These are phyloP conservation scores for Drosophila quadrilineata DNA, from an alignment of 1,140 invertebrate genomes.

Conservation along the genomic window DNA sequence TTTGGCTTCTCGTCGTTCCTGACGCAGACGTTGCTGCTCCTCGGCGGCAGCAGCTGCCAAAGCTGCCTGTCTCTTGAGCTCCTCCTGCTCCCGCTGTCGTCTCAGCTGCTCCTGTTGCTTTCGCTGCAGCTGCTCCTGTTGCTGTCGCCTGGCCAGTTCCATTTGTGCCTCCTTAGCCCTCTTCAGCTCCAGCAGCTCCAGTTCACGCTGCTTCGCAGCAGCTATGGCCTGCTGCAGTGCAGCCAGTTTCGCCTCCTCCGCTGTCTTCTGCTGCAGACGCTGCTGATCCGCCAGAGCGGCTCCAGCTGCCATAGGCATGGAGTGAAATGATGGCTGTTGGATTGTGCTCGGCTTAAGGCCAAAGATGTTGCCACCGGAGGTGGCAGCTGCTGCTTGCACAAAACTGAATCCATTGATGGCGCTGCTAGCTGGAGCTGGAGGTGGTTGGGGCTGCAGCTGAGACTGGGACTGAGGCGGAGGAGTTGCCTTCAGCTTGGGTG, in stretches of 20 bases:
- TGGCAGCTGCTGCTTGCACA: not conserved
- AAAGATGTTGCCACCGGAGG: constrained; percentile 16
- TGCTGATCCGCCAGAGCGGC: not conserved
- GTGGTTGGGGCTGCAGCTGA: not conserved
- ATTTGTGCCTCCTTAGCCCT: constrained; percentile 24
- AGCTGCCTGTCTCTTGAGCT: not conserved
- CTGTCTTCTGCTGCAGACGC: constrained; percentile 1
- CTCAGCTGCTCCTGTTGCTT: not conserved
- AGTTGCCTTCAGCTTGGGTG: constrained; percentile 28
- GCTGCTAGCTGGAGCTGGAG: not conserved
- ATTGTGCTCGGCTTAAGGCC: not conserved
- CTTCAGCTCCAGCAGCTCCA: constrained; percentile 42
- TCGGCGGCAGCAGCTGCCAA: not conserved
- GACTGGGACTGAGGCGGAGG: not conserved
- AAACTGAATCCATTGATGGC: not conserved
- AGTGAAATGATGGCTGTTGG: not conserved
- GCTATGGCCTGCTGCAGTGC: constrained; percentile 52
- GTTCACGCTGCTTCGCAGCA: constrained; percentile 44
- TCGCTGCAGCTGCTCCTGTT: not conserved
- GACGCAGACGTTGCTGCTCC: not conserved
- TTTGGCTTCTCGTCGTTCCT: not conserved
- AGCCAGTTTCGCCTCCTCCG: constrained; percentile 39
- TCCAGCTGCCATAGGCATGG: too few relatives aligned
- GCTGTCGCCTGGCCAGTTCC: constrained; percentile 18
- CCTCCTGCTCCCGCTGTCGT: not conserved